Evolutionary conservation across 2,888 invertebrate species (phyloP).

Genomic region (Gortyna flavago): DNA sequence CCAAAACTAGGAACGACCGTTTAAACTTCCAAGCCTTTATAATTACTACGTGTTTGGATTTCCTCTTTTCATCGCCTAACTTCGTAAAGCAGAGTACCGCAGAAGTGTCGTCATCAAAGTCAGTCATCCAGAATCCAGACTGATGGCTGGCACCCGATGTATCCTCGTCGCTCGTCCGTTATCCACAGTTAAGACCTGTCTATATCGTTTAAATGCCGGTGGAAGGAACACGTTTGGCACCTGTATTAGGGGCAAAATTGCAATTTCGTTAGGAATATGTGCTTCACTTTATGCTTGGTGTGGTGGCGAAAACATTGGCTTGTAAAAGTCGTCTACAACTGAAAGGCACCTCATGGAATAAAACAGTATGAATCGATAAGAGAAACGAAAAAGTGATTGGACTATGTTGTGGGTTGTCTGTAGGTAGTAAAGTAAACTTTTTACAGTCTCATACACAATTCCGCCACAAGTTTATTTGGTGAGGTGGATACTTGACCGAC

Average conservation of each 20-base stretch:
- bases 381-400: neutral
- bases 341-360: neutral
- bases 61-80: neutral
- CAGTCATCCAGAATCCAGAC: constrained; percentile 45
- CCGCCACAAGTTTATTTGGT: neutral
- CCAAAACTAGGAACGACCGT: neutral
- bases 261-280: constrained; percentile 1
- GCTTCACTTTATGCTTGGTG: neutral
- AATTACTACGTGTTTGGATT: neutral
- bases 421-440: neutral
- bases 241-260: neutral
- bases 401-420: neutral
- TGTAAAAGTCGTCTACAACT: neutral
- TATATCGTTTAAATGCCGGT: constrained; percentile 28
- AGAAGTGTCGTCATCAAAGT: constrained; percentile 33
- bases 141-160: constrained; percentile 37
- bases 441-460: neutral
- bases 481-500: neutral
- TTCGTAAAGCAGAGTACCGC: neutral
- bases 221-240: constrained; percentile 1
- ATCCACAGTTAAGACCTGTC: constrained; percentile 42
- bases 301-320: neutral
- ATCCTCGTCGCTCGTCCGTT: constrained; percentile 40
- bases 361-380: neutral
- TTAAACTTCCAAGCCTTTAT: neutral